Evolutionary conservation across 2,113 vertebrate genomes (phyloP), one percentile per base, ranked within the genome.

Genomic region (Sturnira hondurensis): DNA sequence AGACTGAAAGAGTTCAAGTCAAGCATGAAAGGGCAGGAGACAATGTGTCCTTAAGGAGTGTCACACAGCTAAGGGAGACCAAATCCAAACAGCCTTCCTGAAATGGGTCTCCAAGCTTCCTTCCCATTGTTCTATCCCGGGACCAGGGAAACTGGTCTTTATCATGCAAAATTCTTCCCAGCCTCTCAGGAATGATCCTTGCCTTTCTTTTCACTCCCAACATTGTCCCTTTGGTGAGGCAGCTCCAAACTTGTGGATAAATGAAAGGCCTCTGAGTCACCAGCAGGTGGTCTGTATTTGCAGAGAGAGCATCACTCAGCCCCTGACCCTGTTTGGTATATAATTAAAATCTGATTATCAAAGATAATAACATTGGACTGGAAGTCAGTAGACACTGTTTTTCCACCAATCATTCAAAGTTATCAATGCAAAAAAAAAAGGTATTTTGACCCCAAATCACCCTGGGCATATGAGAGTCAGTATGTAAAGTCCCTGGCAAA

Each of bases 1-100:
- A 83, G 71, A 86, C 80, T 93, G 36, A 96, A 94, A 91, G 71
- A 76, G 50, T 78, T 90, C 76, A 96, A 94, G 26, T 93, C 88
- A 91, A 89, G 95, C 91, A 91, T 78, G 77, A 93, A 97, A 61
- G 68, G 50, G 54, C 41, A 71, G 58, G 33, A 86, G 67, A 96
- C 67, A 93, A 86, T 63, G 41, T 1, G 22, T 89, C 80, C n/a
- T 78, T 77, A 71, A 63, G 33, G 36, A 78, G 43, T 4, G 6
- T 83, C 67, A 33, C 70, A n/a, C 24, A 70, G 22, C 36, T 82
- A 83, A 91, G 20, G 50, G 43, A 93, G 45, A 26, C 12, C 38
- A 50, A 61, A n/a, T 73, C 76, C 78, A 9, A 87, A 73, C 71
- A 63, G 26, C 36, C 76, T 38, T 45, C 70, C 65, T 52, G 31